These are phyloP conservation scores for Drosophila willistoni DNA, from an alignment of 1,140 invertebrate species.

Conservation along the genomic window DNA sequence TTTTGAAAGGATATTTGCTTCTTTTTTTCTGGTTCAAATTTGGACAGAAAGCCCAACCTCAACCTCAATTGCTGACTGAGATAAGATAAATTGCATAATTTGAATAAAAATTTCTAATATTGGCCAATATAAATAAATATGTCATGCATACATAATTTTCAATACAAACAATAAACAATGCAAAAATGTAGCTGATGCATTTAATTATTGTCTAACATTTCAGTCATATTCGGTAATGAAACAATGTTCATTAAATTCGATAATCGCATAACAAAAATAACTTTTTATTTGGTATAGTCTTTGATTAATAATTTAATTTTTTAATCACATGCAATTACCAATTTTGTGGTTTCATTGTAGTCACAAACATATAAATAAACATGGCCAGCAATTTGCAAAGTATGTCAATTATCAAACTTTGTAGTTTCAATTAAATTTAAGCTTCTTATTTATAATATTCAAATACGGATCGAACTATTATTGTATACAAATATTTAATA, in stretches of 20 bases:
- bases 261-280: neutral
- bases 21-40: neutral
- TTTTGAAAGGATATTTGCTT: neutral
- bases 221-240: neutral
- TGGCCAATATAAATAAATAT: slow-evolving; percentile 32
- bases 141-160: slow-evolving; percentile 17
- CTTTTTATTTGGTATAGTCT: neutral
- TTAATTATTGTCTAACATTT: neutral
- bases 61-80: slow-evolving; percentile 30
- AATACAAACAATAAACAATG: slow-evolving; percentile 29
- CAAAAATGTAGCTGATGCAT: neutral
- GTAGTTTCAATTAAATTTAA: no score
- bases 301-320: slow-evolving; percentile 10
- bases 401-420: no score
- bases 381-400: neutral
- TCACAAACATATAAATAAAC: no score
- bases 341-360: neutral
- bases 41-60: neutral
- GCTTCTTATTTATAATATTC: no score
- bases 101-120: slow-evolving; percentile 38
- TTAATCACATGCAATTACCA: slow-evolving; percentile 1
- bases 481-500: no score
- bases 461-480: no score
- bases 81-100: slow-evolving; percentile 54
- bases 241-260: neutral